Conservation (phyloP, 2,113 vertebrate genomes). For the Leucosticte australis region DNA sequence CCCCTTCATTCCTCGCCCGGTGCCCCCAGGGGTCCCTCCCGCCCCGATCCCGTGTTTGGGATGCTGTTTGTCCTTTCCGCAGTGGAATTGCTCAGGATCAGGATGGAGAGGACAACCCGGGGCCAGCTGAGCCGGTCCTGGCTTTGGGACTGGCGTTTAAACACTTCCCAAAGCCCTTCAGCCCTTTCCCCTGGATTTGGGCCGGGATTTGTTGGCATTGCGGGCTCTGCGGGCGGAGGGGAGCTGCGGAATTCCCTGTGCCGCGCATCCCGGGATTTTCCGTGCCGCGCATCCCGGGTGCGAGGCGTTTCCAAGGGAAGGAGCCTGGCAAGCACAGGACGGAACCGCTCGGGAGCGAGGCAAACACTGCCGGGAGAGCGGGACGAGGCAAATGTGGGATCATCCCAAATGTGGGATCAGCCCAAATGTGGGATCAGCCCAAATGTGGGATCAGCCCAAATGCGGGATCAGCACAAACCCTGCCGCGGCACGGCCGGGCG, state of each 20-base stretch:
- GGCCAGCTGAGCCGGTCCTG: not conserved
- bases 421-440: too few relatives aligned
- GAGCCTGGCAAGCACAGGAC: constrained; percentile 64
- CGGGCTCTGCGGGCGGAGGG: not conserved
- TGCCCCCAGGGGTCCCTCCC: not conserved
- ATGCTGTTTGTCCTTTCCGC: rapidly evolving
- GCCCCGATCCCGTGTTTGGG: not conserved
- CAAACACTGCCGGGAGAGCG: constrained; percentile 71
- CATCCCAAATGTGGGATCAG: constrained; percentile 58
- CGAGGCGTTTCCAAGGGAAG: not conserved
- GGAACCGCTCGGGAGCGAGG: constrained; percentile 72
- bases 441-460: constrained; percentile 38
- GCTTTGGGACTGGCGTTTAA: rapidly evolving
- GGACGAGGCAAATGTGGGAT: constrained; percentile 82
- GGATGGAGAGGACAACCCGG: not conserved
- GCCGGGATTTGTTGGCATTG: rapidly evolving
- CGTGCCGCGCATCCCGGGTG: too few relatives aligned
- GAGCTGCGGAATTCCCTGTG: not conserved
- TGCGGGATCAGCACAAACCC: constrained; percentile 77
- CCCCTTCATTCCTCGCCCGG: not conserved
- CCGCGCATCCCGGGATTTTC: not conserved
- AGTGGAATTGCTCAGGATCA: rapidly evolving
- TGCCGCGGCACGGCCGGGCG: constrained; percentile 48
- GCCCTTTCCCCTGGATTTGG: not conserved
- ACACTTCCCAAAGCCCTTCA: not conserved